Conservation (phyloP, 64 coral and sea anemone species). For the Stichodactyla mertensii region DNA sequence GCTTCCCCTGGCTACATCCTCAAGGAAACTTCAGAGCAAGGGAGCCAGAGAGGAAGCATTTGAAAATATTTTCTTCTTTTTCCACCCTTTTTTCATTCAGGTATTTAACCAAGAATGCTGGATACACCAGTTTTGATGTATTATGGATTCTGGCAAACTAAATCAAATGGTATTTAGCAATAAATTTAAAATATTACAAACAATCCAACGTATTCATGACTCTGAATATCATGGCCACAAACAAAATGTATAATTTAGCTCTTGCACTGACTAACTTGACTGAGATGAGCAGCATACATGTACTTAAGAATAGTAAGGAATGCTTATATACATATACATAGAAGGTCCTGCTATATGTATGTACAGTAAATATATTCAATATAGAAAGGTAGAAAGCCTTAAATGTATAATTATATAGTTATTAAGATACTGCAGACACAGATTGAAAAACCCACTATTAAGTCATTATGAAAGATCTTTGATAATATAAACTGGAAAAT, state of each 20-base stretch:
- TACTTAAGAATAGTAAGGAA: neutral
- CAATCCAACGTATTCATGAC: no score
- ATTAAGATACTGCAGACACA: neutral
- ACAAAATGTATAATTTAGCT: neutral
- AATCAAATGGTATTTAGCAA: no score
- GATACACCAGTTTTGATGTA: no score
- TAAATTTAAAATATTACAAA: no score
- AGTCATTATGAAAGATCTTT: slow-evolving; percentile 15
- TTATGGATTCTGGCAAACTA: no score
- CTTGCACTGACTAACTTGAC: neutral
- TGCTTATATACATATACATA: neutral
- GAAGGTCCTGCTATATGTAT: slow-evolving; percentile 9
- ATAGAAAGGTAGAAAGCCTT: slow-evolving; percentile 15
- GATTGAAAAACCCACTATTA: slow-evolving; percentile 7
- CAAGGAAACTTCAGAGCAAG: no score
- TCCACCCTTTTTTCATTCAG: no score
- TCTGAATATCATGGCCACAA: no score
- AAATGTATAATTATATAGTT: neutral
- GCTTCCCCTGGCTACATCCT: no score
- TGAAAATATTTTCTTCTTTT: no score
- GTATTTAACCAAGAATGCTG: no score
- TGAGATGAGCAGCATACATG: neutral
- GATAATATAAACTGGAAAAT: slow-evolving; percentile 3
- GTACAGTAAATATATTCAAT: slow-evolving; percentile 1
- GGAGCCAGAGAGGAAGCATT: no score